Base-by-base conservation (phyloP, 2,888 invertebrate genomes). In the Caenorhabditis sp. region DNA sequence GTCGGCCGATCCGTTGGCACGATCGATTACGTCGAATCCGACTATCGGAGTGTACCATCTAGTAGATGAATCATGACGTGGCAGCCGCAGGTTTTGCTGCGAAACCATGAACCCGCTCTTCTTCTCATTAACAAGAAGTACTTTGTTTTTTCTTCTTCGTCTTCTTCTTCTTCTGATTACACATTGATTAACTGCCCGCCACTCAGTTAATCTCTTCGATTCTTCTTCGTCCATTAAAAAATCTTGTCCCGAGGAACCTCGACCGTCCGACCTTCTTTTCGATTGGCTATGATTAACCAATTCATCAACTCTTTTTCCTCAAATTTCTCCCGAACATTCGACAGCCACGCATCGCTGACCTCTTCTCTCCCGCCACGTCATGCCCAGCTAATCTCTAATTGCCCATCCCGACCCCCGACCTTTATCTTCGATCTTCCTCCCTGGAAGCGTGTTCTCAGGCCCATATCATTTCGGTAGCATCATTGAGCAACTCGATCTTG, bases 381-480 rank as follows among this genome's bases (percentile, higher is more conserved):
- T 32, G 20, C 52, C 17, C 53, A 30, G 50, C 32, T 30, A 20
- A 24, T 39, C 26, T 41, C 39, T 41, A 17, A 39, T 39, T 39
- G 39, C 26, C 53, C 27, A n/a, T n/a, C n/a, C n/a, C n/a, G n/a
- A n/a, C n/a, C 35, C 37, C 22, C 15, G 15, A 26, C 20, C 5
- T 17, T 15, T 56, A 24, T 37, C 20, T 37, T 27, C 15, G 9
- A 15, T 30, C 26, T 26, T 24, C 27, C 32, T 22, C 8, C 8
- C 30, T 9, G 41, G 17, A 17, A 17, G 17, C 41, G 41, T 41
- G 41, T 41, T 41, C 41, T 4, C 46, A 45, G 13, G 2, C 58
- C 22, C 27, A 30, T 50, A 41, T 55, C 55, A 55, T 37, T 55
- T 55, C 46, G 50, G 26, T 61, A 61, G 50, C 61, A 62, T 52